Percentiles rank a stretch among this genome's conserved stretches.
Evolutionary conservation across 2,797 vertebrate genomes (phyloP).

Genomic region (Sarcoramphus papa): DNA sequence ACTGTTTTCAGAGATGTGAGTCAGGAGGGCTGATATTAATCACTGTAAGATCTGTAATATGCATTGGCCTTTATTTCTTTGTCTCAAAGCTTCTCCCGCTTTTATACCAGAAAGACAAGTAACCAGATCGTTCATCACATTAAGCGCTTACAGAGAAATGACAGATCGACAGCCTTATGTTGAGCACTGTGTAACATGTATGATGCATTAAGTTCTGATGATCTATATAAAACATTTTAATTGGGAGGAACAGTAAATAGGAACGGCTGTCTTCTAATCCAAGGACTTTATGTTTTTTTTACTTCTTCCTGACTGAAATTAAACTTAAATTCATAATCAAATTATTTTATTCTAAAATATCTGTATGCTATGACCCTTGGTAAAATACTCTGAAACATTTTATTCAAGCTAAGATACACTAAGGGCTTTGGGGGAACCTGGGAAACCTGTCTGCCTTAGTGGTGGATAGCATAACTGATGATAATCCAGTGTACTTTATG

Average conservation of each 20-base stretch:
- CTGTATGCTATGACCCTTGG: neutral
- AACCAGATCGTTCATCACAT: conserved; percentile 30
- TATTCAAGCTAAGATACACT: neutral
- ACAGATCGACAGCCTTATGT: conserved; percentile 20
- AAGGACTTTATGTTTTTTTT: neutral
- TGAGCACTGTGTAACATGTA: neutral
- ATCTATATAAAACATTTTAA: neutral
- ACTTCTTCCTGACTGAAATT: neutral
- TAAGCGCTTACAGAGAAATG: neutral
- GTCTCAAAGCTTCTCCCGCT: conserved; percentile 26
- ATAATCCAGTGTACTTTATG: neutral
- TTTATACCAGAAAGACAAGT: conserved; percentile 18
- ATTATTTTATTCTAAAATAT: neutral
- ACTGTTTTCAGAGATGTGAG: conserved; percentile 2
- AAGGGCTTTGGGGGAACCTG: neutral
- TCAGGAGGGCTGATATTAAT: neutral
- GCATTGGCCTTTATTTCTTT: conserved; percentile 35
- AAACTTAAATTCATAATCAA: neutral
- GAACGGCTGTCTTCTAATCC: neutral
- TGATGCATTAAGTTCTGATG: conserved; percentile 13
- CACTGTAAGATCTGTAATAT: neutral
- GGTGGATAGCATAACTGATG: neutral
- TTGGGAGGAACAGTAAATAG: neutral
- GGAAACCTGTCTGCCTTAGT: neutral
- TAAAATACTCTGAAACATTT: neutral